Percentiles rank a stretch among this genome's conserved stretches.
phyloP scores from a whole-genome alignment of 2,888 invertebrate species.

The Ashinkailepas kermadecensis region DNA sequence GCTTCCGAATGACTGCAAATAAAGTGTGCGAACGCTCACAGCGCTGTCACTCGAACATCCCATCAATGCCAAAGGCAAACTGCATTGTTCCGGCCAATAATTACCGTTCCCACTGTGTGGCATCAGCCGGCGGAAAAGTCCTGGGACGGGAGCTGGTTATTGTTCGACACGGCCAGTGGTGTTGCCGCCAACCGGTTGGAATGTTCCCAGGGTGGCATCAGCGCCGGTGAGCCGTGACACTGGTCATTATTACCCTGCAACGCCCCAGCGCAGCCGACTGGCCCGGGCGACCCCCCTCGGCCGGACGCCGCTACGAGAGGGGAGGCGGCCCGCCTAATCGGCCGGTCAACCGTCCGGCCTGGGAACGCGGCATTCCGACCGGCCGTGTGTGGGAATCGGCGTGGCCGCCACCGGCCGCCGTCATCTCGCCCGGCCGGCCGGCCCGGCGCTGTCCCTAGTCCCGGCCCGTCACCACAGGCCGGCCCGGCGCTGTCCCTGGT shows the following conservation, averaged over 20 bases:
- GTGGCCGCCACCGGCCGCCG: no score
- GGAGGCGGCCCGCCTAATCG: conserved; percentile 9
- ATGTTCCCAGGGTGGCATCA: background rate
- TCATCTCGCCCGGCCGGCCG: no score
- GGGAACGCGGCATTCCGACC: conserved; percentile 5
- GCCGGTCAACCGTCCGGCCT: background rate
- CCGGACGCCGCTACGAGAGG: background rate
- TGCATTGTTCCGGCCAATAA: background rate
- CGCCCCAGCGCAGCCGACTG: background rate
- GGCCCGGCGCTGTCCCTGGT: no score
- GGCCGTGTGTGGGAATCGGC: no score
- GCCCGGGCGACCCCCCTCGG: no score
- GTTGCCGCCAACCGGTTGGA: background rate
- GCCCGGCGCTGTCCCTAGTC: no score
- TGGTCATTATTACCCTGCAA: conserved; percentile 6
- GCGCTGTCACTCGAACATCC: background rate
- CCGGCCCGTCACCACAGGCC: no score
- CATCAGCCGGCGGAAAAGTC: background rate
- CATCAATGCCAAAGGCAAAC: background rate
- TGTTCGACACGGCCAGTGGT: background rate
- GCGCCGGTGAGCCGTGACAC: background rate
- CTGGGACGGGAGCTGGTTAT: background rate
- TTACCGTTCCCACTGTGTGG: background rate
- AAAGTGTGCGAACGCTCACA: no score
- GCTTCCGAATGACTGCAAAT: no score